Percentiles rank a stretch among this genome's conserved stretches.
Evolutionary conservation across 2,797 vertebrate genomes (phyloP).

Genomic region (Cyclura pinguis): DNA sequence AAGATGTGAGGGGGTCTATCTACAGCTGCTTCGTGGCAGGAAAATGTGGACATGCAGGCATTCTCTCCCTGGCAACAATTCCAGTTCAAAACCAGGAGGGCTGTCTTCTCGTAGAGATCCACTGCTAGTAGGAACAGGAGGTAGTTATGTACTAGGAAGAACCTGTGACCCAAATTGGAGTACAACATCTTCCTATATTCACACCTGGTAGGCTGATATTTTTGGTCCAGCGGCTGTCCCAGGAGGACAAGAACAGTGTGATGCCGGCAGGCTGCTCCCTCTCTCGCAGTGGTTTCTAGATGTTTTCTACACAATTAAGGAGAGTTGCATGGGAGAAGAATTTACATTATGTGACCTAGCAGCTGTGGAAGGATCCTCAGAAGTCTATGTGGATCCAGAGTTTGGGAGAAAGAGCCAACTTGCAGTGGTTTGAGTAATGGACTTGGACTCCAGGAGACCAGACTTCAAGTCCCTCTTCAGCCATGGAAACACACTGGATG

Average conservation of each 20-base stretch:
- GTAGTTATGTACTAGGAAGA: background rate
- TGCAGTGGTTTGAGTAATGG: no score
- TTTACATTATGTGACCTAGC: no score
- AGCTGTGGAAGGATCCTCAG: accelerated
- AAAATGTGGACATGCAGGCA: background rate
- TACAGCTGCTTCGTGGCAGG: background rate
- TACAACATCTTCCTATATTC: no score
- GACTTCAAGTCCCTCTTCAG: no score
- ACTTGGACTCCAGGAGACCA: no score
- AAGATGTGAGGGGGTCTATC: background rate
- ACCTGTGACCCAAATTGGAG: no score
- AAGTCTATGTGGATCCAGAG: background rate
- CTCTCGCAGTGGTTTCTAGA: background rate
- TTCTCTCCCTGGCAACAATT: background rate
- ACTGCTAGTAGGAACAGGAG: background rate
- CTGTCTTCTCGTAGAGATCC: background rate
- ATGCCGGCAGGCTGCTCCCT: no score
- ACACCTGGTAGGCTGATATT: background rate
- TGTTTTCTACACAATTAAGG: background rate
- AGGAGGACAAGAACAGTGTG: background rate
- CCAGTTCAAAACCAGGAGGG: background rate
- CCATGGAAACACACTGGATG: no score
- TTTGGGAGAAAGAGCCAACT: no score
- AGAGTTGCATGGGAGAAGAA: background rate
- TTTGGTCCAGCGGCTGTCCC: background rate